Evolutionary conservation across 2,888 invertebrate species (phyloP).

Genomic region (Stomorhina lunata): DNA sequence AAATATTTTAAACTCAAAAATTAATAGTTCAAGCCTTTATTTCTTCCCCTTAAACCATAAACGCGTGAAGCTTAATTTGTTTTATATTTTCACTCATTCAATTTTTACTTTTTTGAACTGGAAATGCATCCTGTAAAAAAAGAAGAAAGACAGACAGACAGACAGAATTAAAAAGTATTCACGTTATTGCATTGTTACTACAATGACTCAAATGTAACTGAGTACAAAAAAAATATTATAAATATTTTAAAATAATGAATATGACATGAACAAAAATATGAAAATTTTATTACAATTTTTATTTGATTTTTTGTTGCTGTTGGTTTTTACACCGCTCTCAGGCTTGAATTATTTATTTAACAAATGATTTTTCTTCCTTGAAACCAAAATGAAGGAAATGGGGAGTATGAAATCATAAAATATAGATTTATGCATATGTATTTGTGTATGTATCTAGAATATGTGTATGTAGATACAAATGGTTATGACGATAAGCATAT

Average conservation of each 20-base stretch:
- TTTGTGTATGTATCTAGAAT: too few species aligned
- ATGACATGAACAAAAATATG: constrained; percentile 16
- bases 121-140: constrained; percentile 33
- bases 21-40: too few species aligned
- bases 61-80: constrained; percentile 42
- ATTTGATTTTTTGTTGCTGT: constrained; percentile 24
- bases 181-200: constrained; percentile 29
- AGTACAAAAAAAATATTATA: constrained; percentile 2
- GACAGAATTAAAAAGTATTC: not conserved
- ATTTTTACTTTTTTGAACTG: constrained; percentile 16
- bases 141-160: not conserved
- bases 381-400: not conserved
- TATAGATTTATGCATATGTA: not conserved
- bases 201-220: not conserved
- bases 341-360: constrained; percentile 34
- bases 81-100: constrained; percentile 31
- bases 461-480: too few species aligned
- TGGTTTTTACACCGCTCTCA: constrained; percentile 1
- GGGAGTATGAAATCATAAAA: not conserved
- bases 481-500: not conserved
- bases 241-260: constrained; percentile 51
- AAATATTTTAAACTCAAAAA: too few species aligned
- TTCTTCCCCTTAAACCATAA: too few species aligned
- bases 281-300: constrained; percentile 45
- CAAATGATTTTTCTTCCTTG: constrained; percentile 1